Percentiles rank a stretch among this genome's conserved stretches.
phyloP scores from a whole-genome alignment of 2,113 vertebrate genomes.

The Leptobrachium leishanense region DNA sequence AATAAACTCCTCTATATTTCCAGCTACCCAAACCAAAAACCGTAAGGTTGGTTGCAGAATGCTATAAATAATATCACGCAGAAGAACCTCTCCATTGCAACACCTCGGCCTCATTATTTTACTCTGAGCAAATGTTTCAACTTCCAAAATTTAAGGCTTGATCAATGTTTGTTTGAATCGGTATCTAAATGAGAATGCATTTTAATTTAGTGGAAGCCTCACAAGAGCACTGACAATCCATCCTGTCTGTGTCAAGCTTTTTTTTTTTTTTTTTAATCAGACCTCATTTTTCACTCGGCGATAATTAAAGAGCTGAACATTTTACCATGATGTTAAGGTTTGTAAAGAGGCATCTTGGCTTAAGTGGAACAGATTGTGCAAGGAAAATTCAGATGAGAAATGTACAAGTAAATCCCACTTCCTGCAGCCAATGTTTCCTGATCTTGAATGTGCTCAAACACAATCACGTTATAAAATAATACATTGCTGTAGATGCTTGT shows the following conservation, averaged over 20 bases:
- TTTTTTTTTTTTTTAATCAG: slow-evolving; percentile 27
- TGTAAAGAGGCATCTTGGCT: slow-evolving; percentile 29
- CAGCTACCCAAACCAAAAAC: too few species aligned
- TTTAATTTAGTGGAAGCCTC: slow-evolving; percentile 43
- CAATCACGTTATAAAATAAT: slow-evolving; percentile 10
- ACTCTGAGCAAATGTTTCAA: background rate
- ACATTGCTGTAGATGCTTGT: background rate
- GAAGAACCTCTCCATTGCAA: background rate
- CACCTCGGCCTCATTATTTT: background rate
- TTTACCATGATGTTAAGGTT: slow-evolving; percentile 41
- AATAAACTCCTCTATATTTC: too few species aligned
- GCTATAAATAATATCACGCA: background rate
- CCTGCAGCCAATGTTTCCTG: slow-evolving; percentile 1
- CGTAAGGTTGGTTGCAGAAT: too few species aligned
- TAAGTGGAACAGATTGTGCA: slow-evolving; percentile 37
- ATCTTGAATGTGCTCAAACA: slow-evolving; percentile 1
- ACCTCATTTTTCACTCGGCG: slow-evolving; percentile 38
- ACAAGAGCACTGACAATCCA: slow-evolving; percentile 36
- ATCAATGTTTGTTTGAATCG: slow-evolving; percentile 39
- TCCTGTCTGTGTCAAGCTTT: slow-evolving; percentile 22
- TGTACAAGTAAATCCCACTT: slow-evolving; percentile 17
- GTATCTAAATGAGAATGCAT: slow-evolving; percentile 41
- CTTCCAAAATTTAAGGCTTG: slow-evolving; percentile 11
- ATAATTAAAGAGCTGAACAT: slow-evolving; percentile 40
- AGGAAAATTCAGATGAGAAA: slow-evolving; percentile 34